Percentiles rank a stretch among this genome's conserved stretches.
These are phyloP conservation scores for Apamea sordens DNA, from an alignment of 2,888 invertebrate species.

Conservation along the genomic window DNA sequence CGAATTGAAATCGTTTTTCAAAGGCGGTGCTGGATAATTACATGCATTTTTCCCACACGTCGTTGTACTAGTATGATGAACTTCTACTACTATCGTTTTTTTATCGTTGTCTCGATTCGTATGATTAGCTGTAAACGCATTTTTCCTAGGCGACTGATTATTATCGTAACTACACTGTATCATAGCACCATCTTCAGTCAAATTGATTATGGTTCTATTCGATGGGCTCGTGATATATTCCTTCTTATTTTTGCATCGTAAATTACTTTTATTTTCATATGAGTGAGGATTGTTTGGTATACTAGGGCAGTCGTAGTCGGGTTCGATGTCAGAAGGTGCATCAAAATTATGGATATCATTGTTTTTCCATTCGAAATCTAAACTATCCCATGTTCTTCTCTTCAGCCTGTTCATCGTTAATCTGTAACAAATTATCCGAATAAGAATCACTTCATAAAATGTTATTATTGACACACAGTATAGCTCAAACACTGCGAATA, in stretches of 20 bases:
- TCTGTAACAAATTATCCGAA: conserved; percentile 73
- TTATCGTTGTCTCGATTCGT: conserved; percentile 84
- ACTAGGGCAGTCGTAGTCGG: conserved; percentile 87
- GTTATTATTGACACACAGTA: neutral
- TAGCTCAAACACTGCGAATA: neutral
- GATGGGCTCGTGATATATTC: conserved; percentile 86
- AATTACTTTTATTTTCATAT: conserved; percentile 83
- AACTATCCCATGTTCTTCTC: conserved; percentile 91
- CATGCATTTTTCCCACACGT: conserved; percentile 80
- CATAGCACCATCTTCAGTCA: conserved; percentile 93
- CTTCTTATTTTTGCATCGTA: conserved; percentile 77
- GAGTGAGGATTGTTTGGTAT: conserved; percentile 88
- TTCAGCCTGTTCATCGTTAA: conserved; percentile 86
- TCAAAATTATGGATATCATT: conserved; percentile 87
- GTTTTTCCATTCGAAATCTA: conserved; percentile 90
- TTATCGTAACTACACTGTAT: conserved; percentile 92
- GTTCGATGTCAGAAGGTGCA: conserved; percentile 87
- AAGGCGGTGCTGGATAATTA: conserved; percentile 77
- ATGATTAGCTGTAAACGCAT: conserved; percentile 78
- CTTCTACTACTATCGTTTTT: conserved; percentile 94
- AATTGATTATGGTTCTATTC: conserved; percentile 93
- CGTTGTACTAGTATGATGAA: conserved; percentile 89
- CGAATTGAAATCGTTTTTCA: conserved; percentile 75
- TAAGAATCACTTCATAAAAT: conserved; percentile 29
- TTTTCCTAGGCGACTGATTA: conserved; percentile 84